Evolutionary conservation across 2,113 vertebrate genomes (phyloP).

Genomic region (Labrus mixtus): DNA sequence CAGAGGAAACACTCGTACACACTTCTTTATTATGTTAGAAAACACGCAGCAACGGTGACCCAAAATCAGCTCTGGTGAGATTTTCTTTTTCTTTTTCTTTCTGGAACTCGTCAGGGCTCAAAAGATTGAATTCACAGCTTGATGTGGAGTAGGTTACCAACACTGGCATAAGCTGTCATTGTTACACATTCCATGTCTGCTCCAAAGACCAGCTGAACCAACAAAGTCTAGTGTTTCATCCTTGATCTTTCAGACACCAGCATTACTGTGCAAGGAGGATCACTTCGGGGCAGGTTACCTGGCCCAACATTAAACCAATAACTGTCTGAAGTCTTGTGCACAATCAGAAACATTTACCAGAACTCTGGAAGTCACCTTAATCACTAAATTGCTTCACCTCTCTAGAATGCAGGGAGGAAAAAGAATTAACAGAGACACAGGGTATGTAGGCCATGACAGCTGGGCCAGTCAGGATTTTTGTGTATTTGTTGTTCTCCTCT

Average conservation of each 20-base stretch:
- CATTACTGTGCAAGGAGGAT: not conserved
- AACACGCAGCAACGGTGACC: conserved; percentile 22
- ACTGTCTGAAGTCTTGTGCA: conserved; percentile 12
- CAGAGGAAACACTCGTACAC: not conserved
- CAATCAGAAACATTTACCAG: conserved; percentile 42
- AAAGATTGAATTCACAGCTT: conserved; percentile 13
- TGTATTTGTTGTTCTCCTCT: conserved; percentile 55
- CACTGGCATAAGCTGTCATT: conserved; percentile 8
- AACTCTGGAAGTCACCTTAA: conserved; percentile 28
- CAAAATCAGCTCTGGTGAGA: conserved; percentile 18
- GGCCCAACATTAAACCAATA: conserved; percentile 24
- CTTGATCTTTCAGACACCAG: not conserved
- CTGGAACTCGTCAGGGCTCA: conserved; percentile 35
- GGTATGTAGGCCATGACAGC: conserved; percentile 16
- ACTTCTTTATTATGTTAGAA: conserved; percentile 49
- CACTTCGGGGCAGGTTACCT: conserved; percentile 15
- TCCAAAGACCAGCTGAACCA: conserved; percentile 38
- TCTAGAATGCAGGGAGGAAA: conserved; percentile 15
- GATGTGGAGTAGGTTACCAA: conserved; percentile 12
- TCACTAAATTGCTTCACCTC: conserved; percentile 25
- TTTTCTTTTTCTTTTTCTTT: not conserved
- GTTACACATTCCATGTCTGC: conserved; percentile 24
- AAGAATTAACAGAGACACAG: conserved; percentile 18
- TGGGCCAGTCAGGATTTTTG: conserved; percentile 16
- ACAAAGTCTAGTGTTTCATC: conserved; percentile 39